phyloP scores from a whole-genome alignment of 2,797 vertebrate species.

The Pantherophis vulpinus region DNA sequence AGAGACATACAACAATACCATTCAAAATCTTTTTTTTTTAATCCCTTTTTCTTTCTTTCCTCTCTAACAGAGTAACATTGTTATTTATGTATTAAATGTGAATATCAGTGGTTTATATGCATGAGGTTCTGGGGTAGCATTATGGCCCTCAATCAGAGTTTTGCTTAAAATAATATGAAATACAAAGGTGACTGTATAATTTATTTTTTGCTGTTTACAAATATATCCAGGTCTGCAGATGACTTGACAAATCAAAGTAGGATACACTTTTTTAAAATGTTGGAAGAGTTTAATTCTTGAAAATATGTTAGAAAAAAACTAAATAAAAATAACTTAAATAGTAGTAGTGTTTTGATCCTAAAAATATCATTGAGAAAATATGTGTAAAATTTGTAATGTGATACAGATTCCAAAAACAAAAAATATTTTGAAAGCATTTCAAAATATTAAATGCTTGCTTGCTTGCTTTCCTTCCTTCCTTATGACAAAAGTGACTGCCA shows the following conservation, averaged over 20 bases:
- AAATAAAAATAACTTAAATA: neutral
- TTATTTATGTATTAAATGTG: neutral
- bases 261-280: neutral
- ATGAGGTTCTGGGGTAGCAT: neutral
- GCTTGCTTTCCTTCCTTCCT: neutral
- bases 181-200: neutral
- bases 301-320: neutral
- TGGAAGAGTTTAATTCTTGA: neutral
- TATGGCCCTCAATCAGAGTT: neutral
- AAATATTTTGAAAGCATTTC: neutral
- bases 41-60: neutral
- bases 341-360: neutral
- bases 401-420: neutral
- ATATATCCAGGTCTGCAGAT: neutral
- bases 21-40: neutral
- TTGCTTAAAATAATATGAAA: neutral
- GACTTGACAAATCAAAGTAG: neutral
- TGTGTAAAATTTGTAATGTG: neutral
- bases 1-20: neutral
- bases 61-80: neutral
- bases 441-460: neutral
- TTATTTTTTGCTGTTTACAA: neutral
- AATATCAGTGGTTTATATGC: neutral
- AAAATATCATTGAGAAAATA: neutral
- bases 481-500: neutral